Conservation (phyloP, 2,113 vertebrate genomes). For the Strix aluco region DNA sequence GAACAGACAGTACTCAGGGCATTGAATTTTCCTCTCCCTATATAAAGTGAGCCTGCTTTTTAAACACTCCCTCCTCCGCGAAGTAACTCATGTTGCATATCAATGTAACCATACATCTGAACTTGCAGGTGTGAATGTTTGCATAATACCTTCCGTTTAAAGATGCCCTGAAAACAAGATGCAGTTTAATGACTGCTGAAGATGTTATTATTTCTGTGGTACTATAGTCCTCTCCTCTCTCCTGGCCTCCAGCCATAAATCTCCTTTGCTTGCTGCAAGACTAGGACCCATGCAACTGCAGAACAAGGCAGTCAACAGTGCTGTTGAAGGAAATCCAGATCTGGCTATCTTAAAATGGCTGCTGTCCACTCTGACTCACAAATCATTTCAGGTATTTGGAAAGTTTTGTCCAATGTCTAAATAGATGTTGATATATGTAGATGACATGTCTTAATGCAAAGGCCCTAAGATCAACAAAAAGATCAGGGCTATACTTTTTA, state of each 20-base stretch:
- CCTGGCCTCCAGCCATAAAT: not conserved
- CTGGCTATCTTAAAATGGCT: not conserved
- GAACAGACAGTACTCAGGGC: not conserved
- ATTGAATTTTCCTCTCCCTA: not conserved
- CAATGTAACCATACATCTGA: not conserved
- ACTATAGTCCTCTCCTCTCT: not conserved
- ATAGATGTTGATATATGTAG: not conserved
- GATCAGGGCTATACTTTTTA: not conserved
- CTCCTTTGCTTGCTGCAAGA: not conserved
- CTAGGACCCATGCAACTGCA: not conserved
- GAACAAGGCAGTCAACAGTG: not conserved
- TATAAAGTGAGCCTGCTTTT: not conserved
- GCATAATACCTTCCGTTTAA: fast-evolving
- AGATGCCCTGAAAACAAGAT: not conserved
- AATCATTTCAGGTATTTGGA: fast-evolving
- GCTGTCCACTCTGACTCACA: not conserved
- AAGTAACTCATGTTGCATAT: not conserved
- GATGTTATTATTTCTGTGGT: not conserved
- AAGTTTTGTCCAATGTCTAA: not conserved
- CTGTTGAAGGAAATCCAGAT: not conserved
- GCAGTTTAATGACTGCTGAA: not conserved
- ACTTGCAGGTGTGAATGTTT: not conserved
- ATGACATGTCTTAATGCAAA: not conserved
- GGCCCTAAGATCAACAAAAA: not conserved
- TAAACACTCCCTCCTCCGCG: not conserved